phyloP scores from a whole-genome alignment of 2,113 vertebrate genomes.

The Sinocyclocheilus maitianheensis region DNA sequence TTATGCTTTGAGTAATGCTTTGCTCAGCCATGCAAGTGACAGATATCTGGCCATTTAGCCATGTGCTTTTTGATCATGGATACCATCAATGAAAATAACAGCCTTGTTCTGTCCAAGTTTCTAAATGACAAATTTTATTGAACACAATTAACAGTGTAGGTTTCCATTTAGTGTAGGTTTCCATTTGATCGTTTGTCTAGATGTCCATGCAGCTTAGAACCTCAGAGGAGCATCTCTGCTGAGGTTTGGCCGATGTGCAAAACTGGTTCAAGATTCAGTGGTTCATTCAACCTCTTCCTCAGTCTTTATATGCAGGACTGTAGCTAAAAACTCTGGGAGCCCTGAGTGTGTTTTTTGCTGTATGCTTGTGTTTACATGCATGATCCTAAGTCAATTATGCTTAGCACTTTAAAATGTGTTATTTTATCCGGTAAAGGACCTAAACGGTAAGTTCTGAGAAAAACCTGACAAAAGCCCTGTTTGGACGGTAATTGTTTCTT shows the following conservation, averaged over 20 bases:
- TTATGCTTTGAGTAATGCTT: slow-evolving; percentile 14
- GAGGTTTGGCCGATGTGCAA: background rate
- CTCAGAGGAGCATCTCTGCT: background rate
- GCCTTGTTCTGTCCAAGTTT: background rate
- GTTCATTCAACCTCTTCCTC: background rate
- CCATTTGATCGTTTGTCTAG: background rate
- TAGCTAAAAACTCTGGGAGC: background rate
- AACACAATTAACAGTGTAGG: background rate
- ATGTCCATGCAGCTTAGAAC: background rate
- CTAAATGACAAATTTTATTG: background rate
- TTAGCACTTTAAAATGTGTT: background rate
- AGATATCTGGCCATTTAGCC: background rate
- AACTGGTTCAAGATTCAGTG: background rate
- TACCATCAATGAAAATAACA: background rate
- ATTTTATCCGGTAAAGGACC: background rate
- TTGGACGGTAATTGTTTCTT: too few relatives aligned
- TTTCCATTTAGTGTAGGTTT: slow-evolving; percentile 7
- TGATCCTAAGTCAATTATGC: background rate
- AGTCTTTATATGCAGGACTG: background rate
- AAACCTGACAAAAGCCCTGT: background rate
- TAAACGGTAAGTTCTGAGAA: background rate
- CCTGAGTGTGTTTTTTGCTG: background rate
- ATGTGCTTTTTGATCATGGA: slow-evolving; percentile 1
- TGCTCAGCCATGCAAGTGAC: background rate
- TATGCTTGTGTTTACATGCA: background rate